Percentiles rank a stretch among this genome's conserved stretches.
These are phyloP conservation scores for Nephrocerus scutellatus DNA, from an alignment of 2,888 invertebrate species.

Conservation along the genomic window DNA sequence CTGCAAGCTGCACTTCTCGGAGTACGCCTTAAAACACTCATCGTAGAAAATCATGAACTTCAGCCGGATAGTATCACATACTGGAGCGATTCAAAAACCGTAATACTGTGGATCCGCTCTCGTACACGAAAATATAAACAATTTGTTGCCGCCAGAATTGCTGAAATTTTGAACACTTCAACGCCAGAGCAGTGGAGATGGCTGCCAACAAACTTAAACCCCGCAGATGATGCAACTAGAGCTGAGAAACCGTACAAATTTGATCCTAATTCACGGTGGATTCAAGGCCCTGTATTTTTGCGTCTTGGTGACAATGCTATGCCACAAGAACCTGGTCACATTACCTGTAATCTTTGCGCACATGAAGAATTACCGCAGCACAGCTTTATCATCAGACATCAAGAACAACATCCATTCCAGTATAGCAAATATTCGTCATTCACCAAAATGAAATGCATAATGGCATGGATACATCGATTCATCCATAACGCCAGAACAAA, in stretches of 20 bases:
- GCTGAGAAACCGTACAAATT: no score
- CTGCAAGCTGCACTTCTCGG: constrained; percentile 10
- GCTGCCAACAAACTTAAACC: constrained; percentile 9
- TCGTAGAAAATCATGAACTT: constrained; percentile 9
- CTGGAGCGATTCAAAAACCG: constrained; percentile 9
- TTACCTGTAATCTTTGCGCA: not conserved
- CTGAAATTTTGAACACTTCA: constrained; percentile 3
- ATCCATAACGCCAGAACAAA: no score
- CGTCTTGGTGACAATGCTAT: not conserved
- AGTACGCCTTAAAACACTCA: not conserved
- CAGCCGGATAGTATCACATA: constrained; percentile 4
- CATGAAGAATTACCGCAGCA: no score
- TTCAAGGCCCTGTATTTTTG: no score
- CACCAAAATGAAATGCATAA: constrained; percentile 1
- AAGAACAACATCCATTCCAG: not conserved
- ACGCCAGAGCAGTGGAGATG: constrained; percentile 19
- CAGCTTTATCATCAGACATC: no score
- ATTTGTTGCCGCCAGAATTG: constrained; percentile 11
- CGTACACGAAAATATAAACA: constrained; percentile 19
- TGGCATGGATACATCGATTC: constrained; percentile 2
- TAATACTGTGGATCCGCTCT: constrained; percentile 23
- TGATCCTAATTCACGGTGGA: no score
- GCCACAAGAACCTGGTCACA: not conserved
- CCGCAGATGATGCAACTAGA: constrained; percentile 15
- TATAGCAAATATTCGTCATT: constrained; percentile 4